A percentile compares a stretch with the other conserved stretches of the same genome.
Evolutionary conservation across 2,888 invertebrate species (phyloP).

Genomic region (Keiferia lycopersicella): DNA sequence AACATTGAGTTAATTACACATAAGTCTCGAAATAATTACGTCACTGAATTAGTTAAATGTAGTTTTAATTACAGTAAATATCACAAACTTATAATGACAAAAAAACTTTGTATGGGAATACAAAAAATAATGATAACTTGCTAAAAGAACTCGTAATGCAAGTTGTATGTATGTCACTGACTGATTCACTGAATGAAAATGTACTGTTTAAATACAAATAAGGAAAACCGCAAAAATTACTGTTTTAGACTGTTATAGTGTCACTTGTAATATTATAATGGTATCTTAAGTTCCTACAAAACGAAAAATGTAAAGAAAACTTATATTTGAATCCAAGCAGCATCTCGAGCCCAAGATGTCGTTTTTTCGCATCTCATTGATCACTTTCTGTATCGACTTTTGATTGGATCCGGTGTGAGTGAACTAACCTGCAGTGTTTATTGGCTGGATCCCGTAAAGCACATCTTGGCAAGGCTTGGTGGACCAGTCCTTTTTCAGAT

Average conservation of each 20-base stretch:
- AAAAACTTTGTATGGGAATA: too few relatives aligned
- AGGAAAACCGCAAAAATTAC: not conserved
- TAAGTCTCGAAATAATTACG: not conserved
- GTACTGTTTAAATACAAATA: not conserved
- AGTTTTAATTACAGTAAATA: not conserved
- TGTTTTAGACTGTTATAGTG: not conserved
- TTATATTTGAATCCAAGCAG: too few relatives aligned
- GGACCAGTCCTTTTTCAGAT: too few relatives aligned
- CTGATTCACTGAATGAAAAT: not conserved
- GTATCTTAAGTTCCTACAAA: not conserved
- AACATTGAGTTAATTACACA: not conserved
- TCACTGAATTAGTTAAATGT: not conserved
- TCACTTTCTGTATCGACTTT: too few relatives aligned
- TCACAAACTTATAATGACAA: not conserved
- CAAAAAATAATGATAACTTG: too few relatives aligned
- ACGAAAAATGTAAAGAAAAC: too few relatives aligned
- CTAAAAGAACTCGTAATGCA: too few relatives aligned
- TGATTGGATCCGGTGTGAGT: too few relatives aligned
- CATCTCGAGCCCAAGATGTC: too few relatives aligned
- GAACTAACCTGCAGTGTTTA: slow-evolving; percentile 63
- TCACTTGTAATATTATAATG: not conserved
- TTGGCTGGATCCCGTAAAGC: slow-evolving; percentile 73
- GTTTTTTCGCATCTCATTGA: too few relatives aligned
- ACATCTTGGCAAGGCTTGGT: slow-evolving; percentile 84
- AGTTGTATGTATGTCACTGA: too few relatives aligned